Conservation (phyloP, 2,888 invertebrate species). For the Ennomos fuscantarius region DNA sequence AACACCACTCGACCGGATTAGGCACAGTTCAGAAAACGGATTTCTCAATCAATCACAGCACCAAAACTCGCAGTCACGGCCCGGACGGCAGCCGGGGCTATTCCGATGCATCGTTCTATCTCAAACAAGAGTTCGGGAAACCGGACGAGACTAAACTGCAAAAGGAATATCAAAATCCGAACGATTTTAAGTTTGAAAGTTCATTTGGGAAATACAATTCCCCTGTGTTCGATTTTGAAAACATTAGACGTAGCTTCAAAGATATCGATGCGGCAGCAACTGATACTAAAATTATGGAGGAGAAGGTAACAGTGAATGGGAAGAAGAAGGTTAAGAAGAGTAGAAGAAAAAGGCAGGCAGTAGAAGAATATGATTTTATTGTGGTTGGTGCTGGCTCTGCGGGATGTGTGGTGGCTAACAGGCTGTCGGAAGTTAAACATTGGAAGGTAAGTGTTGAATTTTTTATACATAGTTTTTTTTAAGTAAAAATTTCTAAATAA, state of each 20-base stretch:
- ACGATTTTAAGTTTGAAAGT: slow-evolving; percentile 41
- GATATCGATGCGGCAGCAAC: slow-evolving; percentile 58
- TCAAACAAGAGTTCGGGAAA: slow-evolving; percentile 46
- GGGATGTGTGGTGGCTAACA: slow-evolving; percentile 88
- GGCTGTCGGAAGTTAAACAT: slow-evolving; percentile 85
- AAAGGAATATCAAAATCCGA: slow-evolving; percentile 15
- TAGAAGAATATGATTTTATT: slow-evolving; percentile 85
- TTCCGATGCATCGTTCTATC: slow-evolving; percentile 51
- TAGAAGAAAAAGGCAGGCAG: slow-evolving; percentile 54
- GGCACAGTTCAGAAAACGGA: slow-evolving; percentile 43
- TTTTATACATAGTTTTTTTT: background rate
- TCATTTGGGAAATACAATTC: slow-evolving; percentile 28
- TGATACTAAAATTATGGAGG: slow-evolving; percentile 24
- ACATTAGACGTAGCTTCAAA: slow-evolving; percentile 42
- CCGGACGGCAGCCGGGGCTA: slow-evolving; percentile 51
- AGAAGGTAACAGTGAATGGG: slow-evolving; percentile 29
- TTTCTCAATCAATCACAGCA: slow-evolving; percentile 44
- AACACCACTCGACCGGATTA: slow-evolving; percentile 30
- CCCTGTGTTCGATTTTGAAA: slow-evolving; percentile 45
- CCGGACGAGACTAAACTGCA: slow-evolving; percentile 15
- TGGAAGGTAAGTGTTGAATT: slow-evolving; percentile 80
- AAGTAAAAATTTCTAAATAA: no score
- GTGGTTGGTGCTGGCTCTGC: slow-evolving; percentile 88
- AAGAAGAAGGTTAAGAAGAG: slow-evolving; percentile 44
- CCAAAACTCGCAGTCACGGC: slow-evolving; percentile 49